Evolutionary conservation across 2,113 vertebrate species (phyloP).

Genomic region (Murina feae): DNA sequence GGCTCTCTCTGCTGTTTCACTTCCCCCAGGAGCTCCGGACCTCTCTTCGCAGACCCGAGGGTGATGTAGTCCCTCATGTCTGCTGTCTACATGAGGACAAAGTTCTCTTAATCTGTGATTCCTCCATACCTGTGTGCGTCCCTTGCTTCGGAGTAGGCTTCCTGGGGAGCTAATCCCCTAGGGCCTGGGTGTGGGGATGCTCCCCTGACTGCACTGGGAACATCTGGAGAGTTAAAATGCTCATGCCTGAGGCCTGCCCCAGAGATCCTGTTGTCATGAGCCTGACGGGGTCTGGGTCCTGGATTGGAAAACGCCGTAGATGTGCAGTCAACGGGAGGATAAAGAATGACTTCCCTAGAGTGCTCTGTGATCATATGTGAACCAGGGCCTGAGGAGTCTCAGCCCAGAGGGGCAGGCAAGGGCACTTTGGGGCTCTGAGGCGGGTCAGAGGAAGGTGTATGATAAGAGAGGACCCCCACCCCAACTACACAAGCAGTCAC

Average conservation of each 20-base stretch:
- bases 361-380: background rate
- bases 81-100: background rate
- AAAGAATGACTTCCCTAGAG: background rate
- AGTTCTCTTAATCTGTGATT: accelerated
- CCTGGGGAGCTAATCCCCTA: background rate
- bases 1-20: background rate
- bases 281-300: background rate
- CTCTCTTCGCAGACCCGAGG: background rate
- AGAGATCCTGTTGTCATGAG: background rate
- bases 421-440: background rate
- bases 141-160: background rate
- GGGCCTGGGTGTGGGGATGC: background rate
- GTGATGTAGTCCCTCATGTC: accelerated
- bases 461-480: background rate
- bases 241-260: background rate
- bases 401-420: background rate
- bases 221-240: background rate
- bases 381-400: background rate
- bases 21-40: background rate
- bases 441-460: background rate
- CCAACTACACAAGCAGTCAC: background rate
- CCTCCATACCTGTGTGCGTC: too few relatives aligned
- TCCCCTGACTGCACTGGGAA: background rate
- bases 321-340: background rate
- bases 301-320: background rate